Conservation (phyloP, 2,113 vertebrate genomes). For the Tetrao urogallus region DNA sequence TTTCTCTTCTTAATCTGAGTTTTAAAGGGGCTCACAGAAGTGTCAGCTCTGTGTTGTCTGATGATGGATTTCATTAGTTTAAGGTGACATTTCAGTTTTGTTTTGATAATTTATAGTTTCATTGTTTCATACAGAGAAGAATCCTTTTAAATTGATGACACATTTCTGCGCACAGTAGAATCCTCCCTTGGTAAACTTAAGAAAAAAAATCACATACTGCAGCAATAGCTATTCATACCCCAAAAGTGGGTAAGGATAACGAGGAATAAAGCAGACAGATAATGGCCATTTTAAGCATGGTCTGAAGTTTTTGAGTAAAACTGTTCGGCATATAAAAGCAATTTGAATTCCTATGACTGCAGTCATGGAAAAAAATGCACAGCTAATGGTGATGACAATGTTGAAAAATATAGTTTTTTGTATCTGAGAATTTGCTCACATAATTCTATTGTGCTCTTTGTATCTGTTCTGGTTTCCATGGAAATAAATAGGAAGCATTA, state of each 20-base stretch:
- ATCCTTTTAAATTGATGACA: background rate
- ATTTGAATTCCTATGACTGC: background rate
- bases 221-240: background rate
- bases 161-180: conserved; percentile 11
- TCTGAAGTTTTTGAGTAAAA: background rate
- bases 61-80: conserved; percentile 59
- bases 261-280: background rate
- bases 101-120: conserved; percentile 56
- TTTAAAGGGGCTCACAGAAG: conserved; percentile 44
- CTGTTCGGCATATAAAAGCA: background rate
- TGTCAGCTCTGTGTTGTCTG: background rate
- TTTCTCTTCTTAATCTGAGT: conserved; percentile 24
- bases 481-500: no score
- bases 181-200: conserved; percentile 28
- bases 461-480: no score
- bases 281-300: background rate
- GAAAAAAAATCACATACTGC: background rate
- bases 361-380: background rate
- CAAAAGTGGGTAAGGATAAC: background rate
- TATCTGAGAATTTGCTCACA: no score
- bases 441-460: no score
- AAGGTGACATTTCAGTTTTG: conserved; percentile 49
- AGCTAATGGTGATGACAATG: no score
- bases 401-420: no score
- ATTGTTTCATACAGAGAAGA: conserved; percentile 44